Conservation (phyloP, 2,113 vertebrate genomes). For the Macheiramphus alcinus region DNA sequence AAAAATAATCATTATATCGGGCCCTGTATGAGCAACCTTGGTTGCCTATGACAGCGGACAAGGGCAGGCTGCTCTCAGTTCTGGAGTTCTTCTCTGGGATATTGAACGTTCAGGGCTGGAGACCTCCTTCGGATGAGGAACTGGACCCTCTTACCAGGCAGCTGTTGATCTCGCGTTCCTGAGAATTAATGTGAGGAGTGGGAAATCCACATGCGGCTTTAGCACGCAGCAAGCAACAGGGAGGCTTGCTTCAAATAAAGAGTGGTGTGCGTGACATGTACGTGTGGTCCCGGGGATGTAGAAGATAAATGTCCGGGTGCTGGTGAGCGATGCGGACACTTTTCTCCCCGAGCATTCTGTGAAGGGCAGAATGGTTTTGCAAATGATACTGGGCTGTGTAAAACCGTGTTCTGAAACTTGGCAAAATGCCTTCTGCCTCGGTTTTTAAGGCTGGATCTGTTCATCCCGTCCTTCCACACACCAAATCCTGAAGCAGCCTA, state of each 20-base stretch:
- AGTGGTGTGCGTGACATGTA: accelerated
- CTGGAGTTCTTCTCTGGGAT: neutral
- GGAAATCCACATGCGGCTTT: neutral
- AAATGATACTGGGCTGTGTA: neutral
- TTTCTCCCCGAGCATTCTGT: neutral
- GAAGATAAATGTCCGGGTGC: neutral
- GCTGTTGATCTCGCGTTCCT: neutral
- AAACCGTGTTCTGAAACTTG: neutral
- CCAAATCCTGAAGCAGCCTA: neutral
- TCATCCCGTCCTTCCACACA: neutral
- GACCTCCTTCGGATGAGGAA: neutral
- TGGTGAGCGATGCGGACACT: accelerated
- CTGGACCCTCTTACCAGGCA: neutral
- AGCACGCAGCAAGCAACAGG: neutral
- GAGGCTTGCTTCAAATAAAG: neutral
- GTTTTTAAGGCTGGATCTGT: neutral
- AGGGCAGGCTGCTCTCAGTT: neutral
- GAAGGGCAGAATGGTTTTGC: neutral
- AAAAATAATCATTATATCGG: neutral
- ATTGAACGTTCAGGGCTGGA: neutral
- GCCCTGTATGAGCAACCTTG: neutral
- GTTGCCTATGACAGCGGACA: neutral
- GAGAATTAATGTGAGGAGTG: neutral
- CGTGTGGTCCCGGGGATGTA: neutral
- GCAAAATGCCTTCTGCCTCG: neutral